Evolutionary conservation across 2,888 invertebrate species (phyloP), one percentile per base, ranked within the genome.

Genomic region (Apotomis capreana): DNA sequence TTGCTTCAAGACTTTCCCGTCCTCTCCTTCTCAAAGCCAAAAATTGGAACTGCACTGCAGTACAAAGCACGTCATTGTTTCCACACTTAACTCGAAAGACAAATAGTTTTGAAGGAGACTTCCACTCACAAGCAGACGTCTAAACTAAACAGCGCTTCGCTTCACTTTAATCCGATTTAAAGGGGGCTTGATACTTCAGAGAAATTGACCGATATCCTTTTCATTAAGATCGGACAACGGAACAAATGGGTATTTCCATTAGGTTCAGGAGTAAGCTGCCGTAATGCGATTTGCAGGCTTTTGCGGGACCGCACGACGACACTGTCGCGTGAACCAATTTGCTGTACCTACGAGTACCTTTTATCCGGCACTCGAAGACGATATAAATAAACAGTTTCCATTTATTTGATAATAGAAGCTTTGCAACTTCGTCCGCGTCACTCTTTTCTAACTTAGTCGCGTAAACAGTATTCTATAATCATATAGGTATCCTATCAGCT

Each of bases 231-330:
- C 65, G 74, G 75, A 77, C 79, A 79, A 72, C 72, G 76, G 76
- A 78, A 78, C 79, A 79, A 83, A 82, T 82, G 76, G 78, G 71
- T 71, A 74, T 79, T 80, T 80, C 82, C 81, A 83, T 84, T 81
- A 80, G 74, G 78, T 69, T 67, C 73, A 67, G 60, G 55, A 65
- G 75, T 72, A 74, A 77, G 74, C 75, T 74, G 68, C 71, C 62
- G 75, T 76, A 78, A 78, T 78, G 69, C 77, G 77, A 78, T 78
- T 78, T 77, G 75, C 73, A 74, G 74, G 74, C 78, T 72, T 76
- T 76, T 74, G 72, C 64, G 69, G 69, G 74, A 76, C 74, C 73
- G 74, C 65, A 46, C 70, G 69, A 59, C 74, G 73, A 76, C 73
- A 75, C 57, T 70, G 74, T 67, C 73, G 70, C 69, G 70, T 75